These are phyloP conservation scores for Diachasmimorpha longicaudata DNA, from an alignment of 1,140 invertebrate species.

Conservation along the genomic window DNA sequence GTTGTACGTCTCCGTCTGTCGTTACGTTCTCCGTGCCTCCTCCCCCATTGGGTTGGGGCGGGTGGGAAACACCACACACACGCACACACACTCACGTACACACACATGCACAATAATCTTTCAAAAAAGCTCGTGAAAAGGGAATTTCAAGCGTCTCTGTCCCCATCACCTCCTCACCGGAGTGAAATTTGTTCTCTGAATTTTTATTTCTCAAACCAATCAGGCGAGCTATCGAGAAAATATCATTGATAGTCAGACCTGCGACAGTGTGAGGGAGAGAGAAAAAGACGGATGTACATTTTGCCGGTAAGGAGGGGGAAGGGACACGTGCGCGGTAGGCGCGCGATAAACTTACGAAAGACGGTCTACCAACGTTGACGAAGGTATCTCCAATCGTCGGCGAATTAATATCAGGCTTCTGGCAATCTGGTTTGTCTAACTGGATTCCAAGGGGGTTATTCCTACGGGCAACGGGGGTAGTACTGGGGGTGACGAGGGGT, in stretches of 20 bases:
- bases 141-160: no score
- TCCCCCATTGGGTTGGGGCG: conserved; percentile 31
- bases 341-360: conserved; percentile 31
- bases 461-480: neutral
- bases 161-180: no score
- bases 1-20: conserved; percentile 23
- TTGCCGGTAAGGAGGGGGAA: conserved; percentile 29
- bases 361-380: neutral
- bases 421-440: conserved; percentile 66
- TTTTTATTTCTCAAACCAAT: no score
- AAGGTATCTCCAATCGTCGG: conserved; percentile 22
- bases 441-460: conserved; percentile 51
- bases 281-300: neutral
- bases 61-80: conserved; percentile 1
- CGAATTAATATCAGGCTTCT: conserved; percentile 50
- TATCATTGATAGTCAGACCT: neutral
- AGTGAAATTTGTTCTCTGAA: no score
- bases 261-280: no score
- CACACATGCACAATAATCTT: no score
- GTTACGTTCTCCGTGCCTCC: conserved; percentile 48
- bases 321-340: conserved; percentile 60
- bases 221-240: no score
- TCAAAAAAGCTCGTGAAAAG: no score
- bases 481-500: neutral
- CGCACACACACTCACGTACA: no score